These are phyloP conservation scores for Moxostoma hubbsi DNA, from an alignment of 2,797 vertebrate species.

Conservation along the genomic window DNA sequence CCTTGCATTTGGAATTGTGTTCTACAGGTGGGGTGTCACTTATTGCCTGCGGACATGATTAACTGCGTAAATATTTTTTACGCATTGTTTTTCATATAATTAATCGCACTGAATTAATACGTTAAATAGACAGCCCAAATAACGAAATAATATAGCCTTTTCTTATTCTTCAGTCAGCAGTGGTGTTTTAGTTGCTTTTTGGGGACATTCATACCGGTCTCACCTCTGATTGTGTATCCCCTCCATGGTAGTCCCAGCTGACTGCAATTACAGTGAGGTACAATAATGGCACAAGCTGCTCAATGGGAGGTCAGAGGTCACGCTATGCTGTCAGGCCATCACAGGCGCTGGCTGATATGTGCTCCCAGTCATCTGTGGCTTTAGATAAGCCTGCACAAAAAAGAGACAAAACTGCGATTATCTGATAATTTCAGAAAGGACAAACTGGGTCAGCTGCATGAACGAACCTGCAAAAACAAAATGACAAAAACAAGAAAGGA, in stretches of 20 bases:
- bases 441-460: slow-evolving; percentile 51
- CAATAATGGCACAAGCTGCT: slow-evolving; percentile 46
- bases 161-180: background rate
- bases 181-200: slow-evolving; percentile 20
- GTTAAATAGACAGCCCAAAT: too few relatives aligned
- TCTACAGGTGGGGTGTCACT: too few relatives aligned
- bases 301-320: slow-evolving; percentile 59
- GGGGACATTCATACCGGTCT: background rate
- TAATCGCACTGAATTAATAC: too few relatives aligned
- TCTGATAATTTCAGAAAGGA: slow-evolving; percentile 60
- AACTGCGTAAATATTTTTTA: too few relatives aligned
- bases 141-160: background rate
- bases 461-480: slow-evolving; percentile 31
- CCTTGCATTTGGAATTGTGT: too few relatives aligned
- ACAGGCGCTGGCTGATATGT: slow-evolving; percentile 50
- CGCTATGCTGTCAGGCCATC: slow-evolving; percentile 60
- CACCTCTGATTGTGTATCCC: slow-evolving; percentile 30
- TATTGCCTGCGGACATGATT: too few relatives aligned
- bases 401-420: slow-evolving; percentile 53
- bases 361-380: slow-evolving; percentile 60
- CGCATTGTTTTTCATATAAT: too few relatives aligned
- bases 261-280: slow-evolving; percentile 48
- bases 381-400: slow-evolving; percentile 60
- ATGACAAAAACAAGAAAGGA: slow-evolving; percentile 30
- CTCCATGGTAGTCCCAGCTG: slow-evolving; percentile 24